Percentiles rank a stretch among this genome's conserved stretches.
Conservation (phyloP, 35 echinoderm and acorn worm species). For the Heliocidaris tuberculata region DNA sequence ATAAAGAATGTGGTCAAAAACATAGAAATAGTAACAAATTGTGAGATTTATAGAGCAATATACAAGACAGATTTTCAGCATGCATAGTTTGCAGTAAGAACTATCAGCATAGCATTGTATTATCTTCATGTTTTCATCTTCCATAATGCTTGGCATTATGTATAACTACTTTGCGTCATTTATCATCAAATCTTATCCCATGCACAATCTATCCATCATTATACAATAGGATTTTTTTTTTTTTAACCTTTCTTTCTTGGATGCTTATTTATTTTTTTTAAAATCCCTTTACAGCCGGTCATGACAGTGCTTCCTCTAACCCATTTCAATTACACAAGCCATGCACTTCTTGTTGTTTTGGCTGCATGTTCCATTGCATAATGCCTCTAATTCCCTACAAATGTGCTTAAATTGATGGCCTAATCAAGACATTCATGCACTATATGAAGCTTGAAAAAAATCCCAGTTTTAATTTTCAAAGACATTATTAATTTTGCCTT, state of each 20-base stretch:
- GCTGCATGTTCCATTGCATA: too few relatives aligned
- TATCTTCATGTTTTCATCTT: not conserved
- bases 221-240: not conserved
- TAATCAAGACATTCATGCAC: not conserved
- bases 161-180: not conserved
- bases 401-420: not conserved
- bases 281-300: not conserved
- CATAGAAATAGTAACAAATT: not conserved
- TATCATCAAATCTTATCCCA: not conserved
- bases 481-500: not conserved
- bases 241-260: not conserved
- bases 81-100: not conserved
- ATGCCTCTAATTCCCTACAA: not conserved
- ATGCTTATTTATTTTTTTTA: not conserved
- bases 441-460: not conserved
- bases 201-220: not conserved
- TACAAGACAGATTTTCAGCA: not conserved
- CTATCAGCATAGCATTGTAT: not conserved
- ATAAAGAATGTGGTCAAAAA: conserved; percentile 22
- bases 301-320: not conserved
- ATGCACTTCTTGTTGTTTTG: not conserved
- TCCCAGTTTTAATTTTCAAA: not conserved
- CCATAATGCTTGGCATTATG: not conserved
- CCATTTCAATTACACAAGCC: not conserved
- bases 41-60: not conserved